These are phyloP conservation scores for Pedionomus torquatus DNA, from an alignment of 2,113 vertebrate genomes.

Conservation along the genomic window DNA sequence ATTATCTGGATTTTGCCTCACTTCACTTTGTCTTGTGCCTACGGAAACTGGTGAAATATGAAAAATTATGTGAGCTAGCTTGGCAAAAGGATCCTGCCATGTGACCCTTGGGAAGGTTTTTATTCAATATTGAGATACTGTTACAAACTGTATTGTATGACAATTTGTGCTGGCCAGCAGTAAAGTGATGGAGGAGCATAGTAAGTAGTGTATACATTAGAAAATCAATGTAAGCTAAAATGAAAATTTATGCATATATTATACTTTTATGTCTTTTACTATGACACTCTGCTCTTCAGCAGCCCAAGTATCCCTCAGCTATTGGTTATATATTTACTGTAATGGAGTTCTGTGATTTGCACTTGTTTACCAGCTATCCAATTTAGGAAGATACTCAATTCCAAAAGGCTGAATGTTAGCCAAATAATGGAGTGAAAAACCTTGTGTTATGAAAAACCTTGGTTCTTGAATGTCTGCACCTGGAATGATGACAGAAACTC, in stretches of 20 bases:
- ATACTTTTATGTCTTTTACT: background rate
- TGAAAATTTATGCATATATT: background rate
- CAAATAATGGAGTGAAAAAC: background rate
- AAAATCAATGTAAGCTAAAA: background rate
- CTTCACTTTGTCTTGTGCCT: background rate
- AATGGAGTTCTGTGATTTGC: background rate
- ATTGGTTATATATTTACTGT: background rate
- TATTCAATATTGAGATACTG: background rate
- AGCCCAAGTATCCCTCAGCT: background rate
- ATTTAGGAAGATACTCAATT: background rate
- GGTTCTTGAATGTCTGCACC: background rate
- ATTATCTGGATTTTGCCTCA: background rate
- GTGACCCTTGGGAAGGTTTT: background rate
- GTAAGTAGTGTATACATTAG: background rate
- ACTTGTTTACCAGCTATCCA: background rate
- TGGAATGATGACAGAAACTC: background rate
- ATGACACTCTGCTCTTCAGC: background rate
- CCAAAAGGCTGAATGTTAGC: background rate
- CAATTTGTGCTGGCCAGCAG: background rate
- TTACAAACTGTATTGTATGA: background rate
- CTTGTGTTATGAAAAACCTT: background rate
- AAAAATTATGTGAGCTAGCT: background rate
- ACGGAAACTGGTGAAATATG: background rate
- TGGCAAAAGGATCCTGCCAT: background rate
- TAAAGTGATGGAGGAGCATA: background rate